A percentile compares a stretch with the other conserved stretches of the same genome.
Conservation (phyloP, 2,113 vertebrate species). For the Clarias gariepinus region DNA sequence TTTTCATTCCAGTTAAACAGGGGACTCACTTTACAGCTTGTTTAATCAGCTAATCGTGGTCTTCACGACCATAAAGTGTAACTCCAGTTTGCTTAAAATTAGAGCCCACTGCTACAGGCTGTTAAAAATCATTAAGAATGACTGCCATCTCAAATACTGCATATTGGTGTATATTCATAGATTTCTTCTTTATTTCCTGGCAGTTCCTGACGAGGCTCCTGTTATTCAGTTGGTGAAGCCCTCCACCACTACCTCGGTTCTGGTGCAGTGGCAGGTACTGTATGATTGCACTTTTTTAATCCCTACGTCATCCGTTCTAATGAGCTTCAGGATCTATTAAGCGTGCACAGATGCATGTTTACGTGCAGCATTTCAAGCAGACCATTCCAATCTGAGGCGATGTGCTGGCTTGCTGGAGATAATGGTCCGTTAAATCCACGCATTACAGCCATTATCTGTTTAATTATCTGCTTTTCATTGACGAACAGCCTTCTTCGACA, state of each 20-base stretch:
- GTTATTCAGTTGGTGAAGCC: constrained; percentile 84
- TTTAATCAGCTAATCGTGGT: not conserved
- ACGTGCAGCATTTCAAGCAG: constrained; percentile 24
- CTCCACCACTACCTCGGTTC: constrained; percentile 89
- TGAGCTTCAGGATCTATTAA: not conserved
- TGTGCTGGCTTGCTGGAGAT: constrained; percentile 29
- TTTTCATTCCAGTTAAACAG: not conserved
- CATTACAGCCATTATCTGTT: constrained; percentile 53
- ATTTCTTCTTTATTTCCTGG: constrained; percentile 44
- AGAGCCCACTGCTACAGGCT: not conserved
- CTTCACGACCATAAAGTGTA: not conserved
- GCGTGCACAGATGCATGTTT: not conserved
- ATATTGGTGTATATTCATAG: not conserved
- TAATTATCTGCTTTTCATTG: constrained; percentile 54
- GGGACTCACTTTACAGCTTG: not conserved
- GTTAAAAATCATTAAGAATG: not conserved
- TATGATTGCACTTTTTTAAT: constrained; percentile 25
- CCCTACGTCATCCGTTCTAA: not conserved
- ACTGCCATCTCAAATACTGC: not conserved
- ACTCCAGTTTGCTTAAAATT: not conserved
- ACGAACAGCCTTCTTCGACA: constrained; percentile 31
- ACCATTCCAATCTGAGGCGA: constrained; percentile 32
- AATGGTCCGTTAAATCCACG: constrained; percentile 48
- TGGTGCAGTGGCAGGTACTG: constrained; percentile 98
- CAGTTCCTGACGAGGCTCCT: constrained; percentile 91